Base-by-base conservation (phyloP, 2,797 vertebrate genomes). In the Bovichtus variegatus region DNA sequence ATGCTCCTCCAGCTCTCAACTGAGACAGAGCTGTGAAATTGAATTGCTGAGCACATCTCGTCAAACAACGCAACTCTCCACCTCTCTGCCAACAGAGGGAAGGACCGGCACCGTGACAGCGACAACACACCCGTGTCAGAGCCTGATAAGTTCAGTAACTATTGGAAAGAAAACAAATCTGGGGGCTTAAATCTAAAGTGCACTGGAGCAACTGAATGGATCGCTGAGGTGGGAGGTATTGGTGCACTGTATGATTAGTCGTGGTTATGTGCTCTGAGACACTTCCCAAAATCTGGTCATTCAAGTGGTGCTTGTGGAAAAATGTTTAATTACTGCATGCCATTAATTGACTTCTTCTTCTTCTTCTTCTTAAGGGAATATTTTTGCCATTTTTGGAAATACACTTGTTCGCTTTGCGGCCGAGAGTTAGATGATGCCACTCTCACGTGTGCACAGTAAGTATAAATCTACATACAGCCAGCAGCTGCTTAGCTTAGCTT, bases 1-100 rank as follows among this genome's bases (percentile, higher is more conserved):
- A 71, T 63, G 80, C 80, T 80, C 69, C 81, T 84, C 69, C 75
- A 77, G 78, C 66, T 80, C 76, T 87, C 89, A 79, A 81, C 78
- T 71, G 90, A 90, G 87, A 92, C 74, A 2, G 77, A 81, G 74
- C 84, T 89, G 89, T 89, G 89, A 91, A 92, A 91, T 91, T 93
- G 88, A 93, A 92, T 91, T 91, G 87, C 85, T 44, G 85, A 91
- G 87, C 88, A 89, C 85, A 91, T 93, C 90, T 88, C 21, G 1
- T 76, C 87, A 91, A 93, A 93, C 89, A 92, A 90, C 91, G 87
- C 87, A 66, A 81, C 83, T 85, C 88, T 83, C 82, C 88, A 87
- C 80, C 86, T 87, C 61, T 65, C 47, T 55, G 82, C 65, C 86
- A 80, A 76, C 69, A 53, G 76, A 75, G 53, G 73, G 74, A 73